Conservation (phyloP, 2,888 invertebrate species). For the Marasmarcha lunaedactyla region DNA sequence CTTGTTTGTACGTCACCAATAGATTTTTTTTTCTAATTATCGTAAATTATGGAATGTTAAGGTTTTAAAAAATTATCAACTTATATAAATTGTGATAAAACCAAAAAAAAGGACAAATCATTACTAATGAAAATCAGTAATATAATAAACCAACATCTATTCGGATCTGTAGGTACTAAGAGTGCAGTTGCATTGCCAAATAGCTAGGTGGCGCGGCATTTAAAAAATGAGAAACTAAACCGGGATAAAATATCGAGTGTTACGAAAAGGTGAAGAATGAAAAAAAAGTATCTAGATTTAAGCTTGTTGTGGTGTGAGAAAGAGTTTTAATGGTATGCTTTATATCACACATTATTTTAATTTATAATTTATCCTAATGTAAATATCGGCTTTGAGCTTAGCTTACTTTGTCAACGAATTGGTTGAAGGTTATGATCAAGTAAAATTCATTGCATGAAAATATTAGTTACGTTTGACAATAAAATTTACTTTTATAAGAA, state of each 20-base stretch:
- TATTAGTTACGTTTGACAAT: slow-evolving; percentile 1
- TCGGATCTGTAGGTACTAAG: not conserved
- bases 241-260: too few species aligned
- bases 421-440: not conserved
- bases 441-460: not conserved
- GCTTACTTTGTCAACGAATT: not conserved
- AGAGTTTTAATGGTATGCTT: slow-evolving; percentile 31
- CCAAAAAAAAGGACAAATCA: too few species aligned
- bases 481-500: slow-evolving; percentile 4
- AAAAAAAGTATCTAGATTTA: slow-evolving; percentile 1
- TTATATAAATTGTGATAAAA: too few species aligned
- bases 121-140: too few species aligned
- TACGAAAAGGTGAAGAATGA: not conserved
- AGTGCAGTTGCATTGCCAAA: not conserved
- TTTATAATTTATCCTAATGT: slow-evolving; percentile 26
- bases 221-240: too few species aligned
- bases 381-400: not conserved
- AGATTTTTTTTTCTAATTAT: too few species aligned
- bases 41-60: too few species aligned
- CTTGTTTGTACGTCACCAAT: too few species aligned
- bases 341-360: slow-evolving; percentile 31
- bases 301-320: slow-evolving; percentile 14
- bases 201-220: not conserved
- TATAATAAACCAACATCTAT: too few species aligned
- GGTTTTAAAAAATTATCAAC: too few species aligned